A percentile compares a stretch with the other conserved stretches of the same genome.
phyloP scores from a whole-genome alignment of 2,888 invertebrate species.

The Eupithecia insigniata region DNA sequence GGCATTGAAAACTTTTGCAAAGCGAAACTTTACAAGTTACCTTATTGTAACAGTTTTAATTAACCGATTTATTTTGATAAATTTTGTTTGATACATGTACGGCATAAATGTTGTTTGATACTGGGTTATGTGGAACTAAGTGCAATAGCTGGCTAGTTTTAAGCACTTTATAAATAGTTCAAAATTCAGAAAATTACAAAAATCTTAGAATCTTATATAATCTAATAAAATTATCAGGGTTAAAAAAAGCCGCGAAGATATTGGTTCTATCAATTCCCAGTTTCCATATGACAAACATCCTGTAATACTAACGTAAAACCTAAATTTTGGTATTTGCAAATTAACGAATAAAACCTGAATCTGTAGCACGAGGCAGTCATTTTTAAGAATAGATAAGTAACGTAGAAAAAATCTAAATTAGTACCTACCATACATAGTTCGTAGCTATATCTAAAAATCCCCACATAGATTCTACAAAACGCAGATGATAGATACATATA shows the following conservation, averaged over 20 bases:
- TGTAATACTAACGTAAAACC: too few relatives aligned
- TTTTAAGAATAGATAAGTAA: neutral
- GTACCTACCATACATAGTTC: neutral
- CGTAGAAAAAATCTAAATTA: neutral
- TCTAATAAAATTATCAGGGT: too few relatives aligned
- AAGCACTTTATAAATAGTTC: too few relatives aligned
- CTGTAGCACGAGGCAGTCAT: neutral
- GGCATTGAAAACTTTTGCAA: slow-evolving; percentile 17
- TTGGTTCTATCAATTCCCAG: too few relatives aligned
- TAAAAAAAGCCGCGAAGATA: too few relatives aligned
- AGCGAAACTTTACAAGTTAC: slow-evolving; percentile 9
- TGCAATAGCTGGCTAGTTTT: too few relatives aligned
- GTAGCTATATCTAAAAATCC: neutral
- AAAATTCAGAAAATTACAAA: too few relatives aligned
- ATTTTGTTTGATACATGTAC: too few relatives aligned
- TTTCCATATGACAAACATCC: too few relatives aligned
- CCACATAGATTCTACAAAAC: neutral
- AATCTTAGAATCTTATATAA: too few relatives aligned
- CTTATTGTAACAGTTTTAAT: neutral
- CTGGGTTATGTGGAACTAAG: too few relatives aligned
- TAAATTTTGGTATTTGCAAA: neutral
- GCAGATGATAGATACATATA: neutral
- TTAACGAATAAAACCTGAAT: neutral
- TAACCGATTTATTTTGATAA: neutral
- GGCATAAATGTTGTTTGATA: too few relatives aligned